Conservation (phyloP, 2,888 invertebrate species). For the Temnothorax unifasciatus region DNA sequence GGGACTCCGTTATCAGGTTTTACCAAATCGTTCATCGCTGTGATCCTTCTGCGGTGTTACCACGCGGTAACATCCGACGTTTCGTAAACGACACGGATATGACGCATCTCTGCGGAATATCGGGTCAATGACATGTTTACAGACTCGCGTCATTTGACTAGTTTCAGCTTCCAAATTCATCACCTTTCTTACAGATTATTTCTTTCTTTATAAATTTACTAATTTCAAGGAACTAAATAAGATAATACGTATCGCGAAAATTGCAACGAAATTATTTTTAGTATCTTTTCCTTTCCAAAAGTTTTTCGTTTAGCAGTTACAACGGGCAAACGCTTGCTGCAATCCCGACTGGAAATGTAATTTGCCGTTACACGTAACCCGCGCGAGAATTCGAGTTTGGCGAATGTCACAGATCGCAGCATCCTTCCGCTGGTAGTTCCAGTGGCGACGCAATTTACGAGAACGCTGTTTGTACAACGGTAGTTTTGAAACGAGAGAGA, state of each 20-base stretch:
- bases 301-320: not conserved
- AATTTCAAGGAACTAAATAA: not conserved
- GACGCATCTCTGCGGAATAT: slow-evolving; percentile 31
- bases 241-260: not conserved
- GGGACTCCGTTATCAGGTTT: slow-evolving; percentile 30
- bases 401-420: not conserved
- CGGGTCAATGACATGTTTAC: slow-evolving; percentile 27
- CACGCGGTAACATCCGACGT: slow-evolving; percentile 27
- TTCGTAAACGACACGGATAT: slow-evolving; percentile 40
- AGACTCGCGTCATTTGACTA: not conserved
- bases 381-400: not conserved
- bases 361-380: not conserved
- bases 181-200: not conserved
- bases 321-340: not conserved
- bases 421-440: not conserved
- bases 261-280: not conserved
- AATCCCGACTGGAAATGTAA: not conserved
- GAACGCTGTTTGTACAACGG: slow-evolving; percentile 15
- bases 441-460: not conserved
- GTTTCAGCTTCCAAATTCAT: not conserved
- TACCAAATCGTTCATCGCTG: slow-evolving; percentile 21
- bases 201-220: not conserved
- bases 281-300: not conserved
- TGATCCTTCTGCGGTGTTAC: slow-evolving; percentile 22
- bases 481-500: not conserved